phyloP scores from a whole-genome alignment of 2,797 vertebrate genomes.

The Salarias fasciatus region DNA sequence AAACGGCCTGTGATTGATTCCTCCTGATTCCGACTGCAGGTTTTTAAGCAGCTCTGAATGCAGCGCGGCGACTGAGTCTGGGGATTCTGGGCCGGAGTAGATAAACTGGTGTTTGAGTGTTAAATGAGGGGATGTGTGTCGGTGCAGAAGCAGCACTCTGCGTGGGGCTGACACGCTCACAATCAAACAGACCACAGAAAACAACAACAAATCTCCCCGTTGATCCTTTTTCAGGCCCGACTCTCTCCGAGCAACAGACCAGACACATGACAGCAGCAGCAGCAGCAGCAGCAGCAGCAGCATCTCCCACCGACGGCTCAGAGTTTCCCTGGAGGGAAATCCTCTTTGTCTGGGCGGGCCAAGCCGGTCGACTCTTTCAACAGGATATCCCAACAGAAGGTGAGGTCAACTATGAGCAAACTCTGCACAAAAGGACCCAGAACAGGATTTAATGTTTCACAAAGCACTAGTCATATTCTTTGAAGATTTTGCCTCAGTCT shows the following conservation, averaged over 20 bases:
- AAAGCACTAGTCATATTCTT: constrained; percentile 75
- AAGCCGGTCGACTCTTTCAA: constrained; percentile 61
- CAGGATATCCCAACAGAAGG: constrained; percentile 78
- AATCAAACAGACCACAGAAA: constrained; percentile 11
- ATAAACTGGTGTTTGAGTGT: not conserved
- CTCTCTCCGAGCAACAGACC: constrained; percentile 46
- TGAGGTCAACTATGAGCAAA: constrained; percentile 84
- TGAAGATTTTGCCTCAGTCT: constrained; percentile 66
- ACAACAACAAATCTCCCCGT: constrained; percentile 24
- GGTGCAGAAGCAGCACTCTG: constrained; percentile 1
- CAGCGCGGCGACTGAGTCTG: too few species aligned
- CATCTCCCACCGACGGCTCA: constrained; percentile 72
- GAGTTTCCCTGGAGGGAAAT: constrained; percentile 68
- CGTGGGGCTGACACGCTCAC: constrained; percentile 12
- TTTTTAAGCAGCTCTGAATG: not conserved
- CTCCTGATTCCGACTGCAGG: not conserved
- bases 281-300: constrained; percentile 36
- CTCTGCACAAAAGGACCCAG: constrained; percentile 67
- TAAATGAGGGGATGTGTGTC: not conserved
- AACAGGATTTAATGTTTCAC: constrained; percentile 79
- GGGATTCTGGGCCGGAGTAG: too few species aligned
- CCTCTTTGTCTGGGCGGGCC: constrained; percentile 71
- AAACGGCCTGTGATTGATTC: constrained; percentile 1
- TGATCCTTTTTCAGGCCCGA: constrained; percentile 27
- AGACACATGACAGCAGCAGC: constrained; percentile 55